Percentiles rank a stretch among this genome's conserved stretches.
Conservation (phyloP, 2,113 vertebrate genomes). For the Bos javanicus region DNA sequence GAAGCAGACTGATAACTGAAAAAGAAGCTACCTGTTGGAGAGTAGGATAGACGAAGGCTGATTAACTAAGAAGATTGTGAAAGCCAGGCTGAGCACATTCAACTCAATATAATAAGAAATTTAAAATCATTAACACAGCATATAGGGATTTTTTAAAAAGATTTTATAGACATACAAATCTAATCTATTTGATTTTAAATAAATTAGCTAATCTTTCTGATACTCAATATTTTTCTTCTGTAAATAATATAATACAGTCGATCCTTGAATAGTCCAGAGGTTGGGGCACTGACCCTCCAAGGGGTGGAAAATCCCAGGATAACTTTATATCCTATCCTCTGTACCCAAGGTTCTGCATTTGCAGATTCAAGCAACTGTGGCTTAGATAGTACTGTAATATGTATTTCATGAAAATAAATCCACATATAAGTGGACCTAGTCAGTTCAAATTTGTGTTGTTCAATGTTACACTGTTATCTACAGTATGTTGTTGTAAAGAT, state of each 20-base stretch:
- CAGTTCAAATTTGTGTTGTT: background rate
- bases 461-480: background rate
- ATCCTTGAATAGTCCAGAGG: background rate
- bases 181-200: background rate
- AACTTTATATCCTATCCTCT: background rate
- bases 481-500: background rate
- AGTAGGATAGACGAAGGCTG: background rate
- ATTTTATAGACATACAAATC: background rate
- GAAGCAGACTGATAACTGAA: background rate
- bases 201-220: background rate
- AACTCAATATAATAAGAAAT: background rate
- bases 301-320: background rate
- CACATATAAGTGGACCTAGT: background rate
- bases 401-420: background rate
- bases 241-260: background rate
- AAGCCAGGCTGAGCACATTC: background rate
- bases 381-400: background rate
- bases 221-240: background rate
- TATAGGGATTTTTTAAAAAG: background rate
- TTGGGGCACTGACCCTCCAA: background rate
- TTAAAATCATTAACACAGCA: background rate
- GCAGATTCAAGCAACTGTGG: background rate
- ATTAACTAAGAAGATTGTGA: background rate
- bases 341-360: background rate
- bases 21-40: background rate